Evolutionary conservation across 2,888 invertebrate species (phyloP).

Genomic region (Andrena flavipes): DNA sequence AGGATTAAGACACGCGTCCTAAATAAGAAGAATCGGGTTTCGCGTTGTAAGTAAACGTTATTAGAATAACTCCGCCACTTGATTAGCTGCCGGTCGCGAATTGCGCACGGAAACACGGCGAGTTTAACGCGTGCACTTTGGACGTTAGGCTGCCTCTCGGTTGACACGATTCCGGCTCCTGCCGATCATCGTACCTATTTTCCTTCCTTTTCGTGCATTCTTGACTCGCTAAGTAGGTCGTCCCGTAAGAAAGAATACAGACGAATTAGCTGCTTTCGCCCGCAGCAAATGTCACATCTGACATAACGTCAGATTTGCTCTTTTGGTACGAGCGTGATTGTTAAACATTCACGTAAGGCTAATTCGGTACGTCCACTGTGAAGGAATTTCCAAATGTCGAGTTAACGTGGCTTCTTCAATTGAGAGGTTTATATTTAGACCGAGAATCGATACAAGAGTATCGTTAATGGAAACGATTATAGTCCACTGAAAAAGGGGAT

Average conservation of each 20-base stretch:
- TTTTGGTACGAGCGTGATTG: too few species aligned
- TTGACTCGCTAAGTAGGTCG: background rate
- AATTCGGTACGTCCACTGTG: too few species aligned
- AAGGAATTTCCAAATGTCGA: too few species aligned
- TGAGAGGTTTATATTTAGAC: too few species aligned
- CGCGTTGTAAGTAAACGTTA: slow-evolving; percentile 50
- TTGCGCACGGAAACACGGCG: slow-evolving; percentile 58
- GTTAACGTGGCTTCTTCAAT: too few species aligned
- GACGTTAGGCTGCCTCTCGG: background rate
- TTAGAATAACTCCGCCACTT: slow-evolving; percentile 64
- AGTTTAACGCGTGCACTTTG: slow-evolving; percentile 38
- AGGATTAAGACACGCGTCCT: slow-evolving; percentile 54
- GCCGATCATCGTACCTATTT: background rate
- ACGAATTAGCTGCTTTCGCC: too few species aligned
- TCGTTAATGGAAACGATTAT: background rate
- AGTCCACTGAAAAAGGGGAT: background rate
- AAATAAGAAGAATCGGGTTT: slow-evolving; percentile 59
- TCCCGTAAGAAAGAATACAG: background rate
- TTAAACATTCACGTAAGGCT: too few species aligned
- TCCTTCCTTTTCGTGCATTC: background rate
- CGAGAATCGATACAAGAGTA: too few species aligned
- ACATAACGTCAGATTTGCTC: too few species aligned
- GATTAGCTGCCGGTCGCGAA: slow-evolving; percentile 63
- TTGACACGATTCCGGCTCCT: slow-evolving; percentile 22
- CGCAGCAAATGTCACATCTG: too few species aligned